Conservation (phyloP, 2,797 vertebrate genomes). For the Schizopygopsis pylzovi region DNA sequence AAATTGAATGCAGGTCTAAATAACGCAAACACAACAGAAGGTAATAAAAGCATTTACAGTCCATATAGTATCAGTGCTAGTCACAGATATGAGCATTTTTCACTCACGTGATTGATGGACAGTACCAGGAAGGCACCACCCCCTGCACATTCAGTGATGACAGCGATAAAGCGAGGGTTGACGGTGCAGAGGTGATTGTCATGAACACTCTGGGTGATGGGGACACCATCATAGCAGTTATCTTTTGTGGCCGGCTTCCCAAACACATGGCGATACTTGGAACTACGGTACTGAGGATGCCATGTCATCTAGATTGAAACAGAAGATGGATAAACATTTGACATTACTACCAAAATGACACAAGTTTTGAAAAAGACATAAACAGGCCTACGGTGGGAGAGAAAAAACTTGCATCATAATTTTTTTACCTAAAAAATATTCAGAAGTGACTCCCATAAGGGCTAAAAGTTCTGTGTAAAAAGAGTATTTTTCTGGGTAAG, state of each 20-base stretch:
- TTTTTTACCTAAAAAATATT: background rate
- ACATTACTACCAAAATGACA: background rate
- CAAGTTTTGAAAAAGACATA: background rate
- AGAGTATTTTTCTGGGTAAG: too few species aligned
- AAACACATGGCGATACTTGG: conserved; percentile 91
- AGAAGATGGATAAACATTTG: background rate
- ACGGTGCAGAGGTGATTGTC: conserved; percentile 93
- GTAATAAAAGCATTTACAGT: background rate
- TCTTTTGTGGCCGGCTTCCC: conserved; percentile 86
- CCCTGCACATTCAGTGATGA: conserved; percentile 90
- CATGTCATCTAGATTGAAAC: conserved; percentile 86
- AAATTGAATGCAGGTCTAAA: background rate
- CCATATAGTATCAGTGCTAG: background rate
- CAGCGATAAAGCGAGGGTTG: conserved; percentile 91
- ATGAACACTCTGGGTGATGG: conserved; percentile 90
- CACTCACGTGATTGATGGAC: conserved; percentile 84
- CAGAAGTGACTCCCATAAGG: background rate
- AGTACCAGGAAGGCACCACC: conserved; percentile 92
- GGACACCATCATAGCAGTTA: conserved; percentile 86
- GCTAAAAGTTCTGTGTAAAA: background rate
- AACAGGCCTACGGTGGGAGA: background rate
- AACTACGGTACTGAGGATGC: conserved; percentile 85
- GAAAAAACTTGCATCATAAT: too few species aligned
- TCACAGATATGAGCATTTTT: background rate
- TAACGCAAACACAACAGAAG: background rate